phyloP scores from a whole-genome alignment of 2,113 vertebrate species.

The Rallus limicola region DNA sequence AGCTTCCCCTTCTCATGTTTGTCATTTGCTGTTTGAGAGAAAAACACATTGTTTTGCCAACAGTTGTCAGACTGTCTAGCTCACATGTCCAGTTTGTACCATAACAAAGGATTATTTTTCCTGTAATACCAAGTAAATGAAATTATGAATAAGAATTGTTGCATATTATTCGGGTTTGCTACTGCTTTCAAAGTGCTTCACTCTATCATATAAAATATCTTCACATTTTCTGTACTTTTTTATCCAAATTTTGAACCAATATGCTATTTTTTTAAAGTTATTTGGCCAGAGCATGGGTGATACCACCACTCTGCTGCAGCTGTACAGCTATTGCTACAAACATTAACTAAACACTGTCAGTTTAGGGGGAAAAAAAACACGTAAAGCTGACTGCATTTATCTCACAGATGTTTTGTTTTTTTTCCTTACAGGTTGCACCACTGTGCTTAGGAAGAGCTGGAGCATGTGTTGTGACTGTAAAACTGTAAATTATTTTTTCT shows the following conservation, averaged over 20 bases:
- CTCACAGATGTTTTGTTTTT: background rate
- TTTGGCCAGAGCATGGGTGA: background rate
- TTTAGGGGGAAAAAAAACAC: background rate
- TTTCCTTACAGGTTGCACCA: constrained; percentile 86
- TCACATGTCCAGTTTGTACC: background rate
- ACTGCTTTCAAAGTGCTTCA: background rate
- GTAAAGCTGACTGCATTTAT: background rate
- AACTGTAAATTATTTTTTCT: constrained; percentile 77
- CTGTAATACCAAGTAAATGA: background rate
- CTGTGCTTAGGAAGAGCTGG: constrained; percentile 95
- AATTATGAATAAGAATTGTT: background rate
- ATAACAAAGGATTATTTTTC: background rate
- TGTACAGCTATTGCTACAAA: background rate
- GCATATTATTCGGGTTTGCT: background rate
- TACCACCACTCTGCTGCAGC: background rate
- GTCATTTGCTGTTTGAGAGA: background rate
- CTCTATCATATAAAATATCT: background rate
- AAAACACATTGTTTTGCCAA: background rate
- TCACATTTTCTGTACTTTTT: background rate
- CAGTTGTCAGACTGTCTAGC: background rate
- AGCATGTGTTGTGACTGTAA: constrained; percentile 93
- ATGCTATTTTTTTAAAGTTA: background rate
- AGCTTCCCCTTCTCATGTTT: background rate
- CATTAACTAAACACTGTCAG: background rate
- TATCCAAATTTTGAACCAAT: background rate